Base-by-base conservation (phyloP, 1,140 invertebrate species). In the Mactra quadrangularis region DNA sequence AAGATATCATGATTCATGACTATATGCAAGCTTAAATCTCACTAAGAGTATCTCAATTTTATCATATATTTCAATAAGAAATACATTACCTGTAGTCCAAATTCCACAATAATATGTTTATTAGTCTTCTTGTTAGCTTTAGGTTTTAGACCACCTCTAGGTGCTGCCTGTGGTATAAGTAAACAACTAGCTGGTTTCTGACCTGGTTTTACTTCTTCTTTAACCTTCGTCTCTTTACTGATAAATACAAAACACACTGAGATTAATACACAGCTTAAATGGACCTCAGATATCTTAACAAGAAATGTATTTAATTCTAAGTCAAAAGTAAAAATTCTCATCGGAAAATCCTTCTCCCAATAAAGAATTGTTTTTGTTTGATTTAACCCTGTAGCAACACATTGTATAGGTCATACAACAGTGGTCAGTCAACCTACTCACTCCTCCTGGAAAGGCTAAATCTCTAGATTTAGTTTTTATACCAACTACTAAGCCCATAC, bases 71-170 rank as follows among this genome's bases (percentile, higher is more conserved):
- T n/a, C n/a, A n/a, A n/a, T n/a, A n/a, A n/a, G n/a, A n/a, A n/a
- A n/a, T n/a, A n/a, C n/a, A 41, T 62, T 15, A 94, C 92, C 87
- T 93, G 89, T 38, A 99, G 93, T 60, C 97, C 97, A 93, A 99
- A 99, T 93, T 99, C 97, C 0, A 97, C 95, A 11, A 99, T 92
- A 0, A 99, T 94, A 92, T 99, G 97, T 0, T 95, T 95, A 92
- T 99, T 99, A 0, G 97, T 96, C 89, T 96, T 95, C 7, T 94
- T 93, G 72, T 88, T 93, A 9, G 90, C 88, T 85, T 94, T 95
- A 11, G 94, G 90, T 82, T 93, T 93, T n/a, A 90, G 86, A 1
- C 93, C 93, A 22, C 92, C 90, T 71, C 94, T 89, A 15, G 85
- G 87, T 7, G 87, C 82, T 29, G 62, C 85, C 27, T 72, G n/a